Base-by-base conservation (phyloP, 1,140 invertebrate species). In the Theocolax elegans region DNA sequence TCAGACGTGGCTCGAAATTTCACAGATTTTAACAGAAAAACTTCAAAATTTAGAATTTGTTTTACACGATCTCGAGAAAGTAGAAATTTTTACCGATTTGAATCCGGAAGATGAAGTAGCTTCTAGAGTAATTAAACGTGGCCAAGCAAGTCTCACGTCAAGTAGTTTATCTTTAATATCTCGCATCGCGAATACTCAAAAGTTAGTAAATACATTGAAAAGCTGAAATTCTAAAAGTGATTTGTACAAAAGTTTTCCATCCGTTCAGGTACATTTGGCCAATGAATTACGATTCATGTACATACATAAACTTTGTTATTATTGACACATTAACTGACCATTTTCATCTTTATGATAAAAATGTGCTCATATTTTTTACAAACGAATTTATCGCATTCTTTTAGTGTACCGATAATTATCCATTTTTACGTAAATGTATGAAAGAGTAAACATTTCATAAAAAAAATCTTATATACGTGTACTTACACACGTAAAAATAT, bases 141-240 rank as follows among this genome's bases (percentile, higher is more conserved):
- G 76, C 27, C 80, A 82, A 74, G 80, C 75, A 23, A 85, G 84
- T 68, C 76, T 85, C 8, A 70, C 68, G 44, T 79, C 82, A 65
- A 84, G 81, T 74, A 85, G 80, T 72, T 80, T 77, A 72, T 76
- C 78, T 9, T 51, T 85, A 8, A 85, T 80, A 72, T 79, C 75
- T 44, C 80, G 84, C 12, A 69, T 78, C 19, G 72, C 77, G 60
- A 72, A 76, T 25, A 83, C 82, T 35, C 71, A 80, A n/a, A 85
- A 83, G 77, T 72, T 85, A 19, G 40, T 86, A n/a, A 85, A 77
- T 49, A 81, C 74, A 71, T 77, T 84, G 74, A 82, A 81, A 67
- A 86, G 83, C 76, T 86, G 81, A 86, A 84, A 78, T 74, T 54
- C 64, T 76, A 67, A 74, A 71, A 71, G 15, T 58, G 59, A 68